These are phyloP conservation scores for Chlamydotis undulata DNA, from an alignment of 2,113 vertebrate species.

Conservation along the genomic window DNA sequence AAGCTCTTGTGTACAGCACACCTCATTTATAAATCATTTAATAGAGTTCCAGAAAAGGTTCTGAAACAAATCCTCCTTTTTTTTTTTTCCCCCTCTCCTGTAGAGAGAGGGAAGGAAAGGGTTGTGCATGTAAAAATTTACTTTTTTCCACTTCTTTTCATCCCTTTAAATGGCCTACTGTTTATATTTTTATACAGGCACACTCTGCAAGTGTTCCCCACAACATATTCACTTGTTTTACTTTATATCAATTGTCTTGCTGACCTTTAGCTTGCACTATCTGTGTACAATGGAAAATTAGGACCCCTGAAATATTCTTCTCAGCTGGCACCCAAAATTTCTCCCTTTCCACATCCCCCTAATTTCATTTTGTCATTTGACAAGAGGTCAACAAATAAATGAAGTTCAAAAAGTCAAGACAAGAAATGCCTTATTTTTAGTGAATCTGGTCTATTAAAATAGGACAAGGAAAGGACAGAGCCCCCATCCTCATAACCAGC, in stretches of 20 bases:
- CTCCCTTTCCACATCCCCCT: not conserved
- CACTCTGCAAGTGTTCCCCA: not conserved
- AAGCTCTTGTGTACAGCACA: not conserved
- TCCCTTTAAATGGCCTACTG: not conserved
- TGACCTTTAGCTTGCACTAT: not conserved
- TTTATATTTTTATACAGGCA: not conserved
- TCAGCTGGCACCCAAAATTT: not conserved
- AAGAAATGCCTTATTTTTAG: not conserved
- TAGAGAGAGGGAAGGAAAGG: not conserved
- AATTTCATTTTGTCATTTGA: not conserved
- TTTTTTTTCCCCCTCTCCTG: fast-evolving
- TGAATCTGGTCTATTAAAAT: not conserved
- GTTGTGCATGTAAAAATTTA: not conserved
- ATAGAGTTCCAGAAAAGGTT: not conserved
- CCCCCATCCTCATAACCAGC: not conserved
- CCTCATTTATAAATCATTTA: not conserved
- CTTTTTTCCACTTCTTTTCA: not conserved
- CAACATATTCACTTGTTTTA: not conserved
- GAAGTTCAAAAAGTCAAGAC: not conserved
- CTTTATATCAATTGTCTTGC: not conserved
- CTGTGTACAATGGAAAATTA: not conserved
- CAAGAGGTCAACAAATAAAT: not conserved
- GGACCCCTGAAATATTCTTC: not conserved
- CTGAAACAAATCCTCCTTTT: not conserved
- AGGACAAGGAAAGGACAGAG: not conserved